Evolutionary conservation across 30 jellyfish, hydroid and myxozoan genomes (phyloP), one percentile per base, ranked within the genome.

Genomic region (Cassiopea andromeda): DNA sequence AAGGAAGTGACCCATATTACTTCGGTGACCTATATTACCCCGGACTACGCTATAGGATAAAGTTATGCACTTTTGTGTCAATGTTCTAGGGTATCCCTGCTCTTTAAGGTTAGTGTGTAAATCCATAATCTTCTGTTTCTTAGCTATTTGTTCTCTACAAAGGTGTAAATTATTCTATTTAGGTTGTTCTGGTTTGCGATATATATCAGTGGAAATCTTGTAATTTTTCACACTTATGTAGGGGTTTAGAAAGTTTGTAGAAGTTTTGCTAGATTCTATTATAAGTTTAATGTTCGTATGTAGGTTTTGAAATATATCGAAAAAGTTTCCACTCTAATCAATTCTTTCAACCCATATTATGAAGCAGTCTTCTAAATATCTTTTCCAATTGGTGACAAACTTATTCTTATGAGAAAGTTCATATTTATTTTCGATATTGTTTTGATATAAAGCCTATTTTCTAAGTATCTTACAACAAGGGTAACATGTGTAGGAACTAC

Each of bases 311-410:
- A 59, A 60, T n/a, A 81, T 60, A 5, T 48, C 10, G 17, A 81
- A 38, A 4, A 81, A 10, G 27, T 81, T 81, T 17, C 60, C 57
- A 3, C 45, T 43, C 27, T 60, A 14, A 47, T 81, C 90, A 1
- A 81, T 81, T 0, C 47, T 64, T 8, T 19, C 48, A 54, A 58
- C 90, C 90, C 90, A 81, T 6, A 81, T 81, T n/a, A 81, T 46
- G 80, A 81, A 81, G 44, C 90, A 81, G 49, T 81, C 90, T 27
- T 81, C 90, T 38, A 81, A 78, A 27, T 81, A 59, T 81, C 81
- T 19, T 43, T 78, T 43, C 90, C 90, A 81, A 6, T 66, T 59
- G 7, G 7, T 54, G 64, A 19, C 60, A 44, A 59, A 59, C 16
- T 59, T 18, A 16, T 44, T 43, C 46, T 44, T 60, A 16, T 27